A percentile compares a stretch with the other conserved stretches of the same genome.
Evolutionary conservation across 2,797 vertebrate genomes (phyloP).

Genomic region (Eospalax fontanierii): DNA sequence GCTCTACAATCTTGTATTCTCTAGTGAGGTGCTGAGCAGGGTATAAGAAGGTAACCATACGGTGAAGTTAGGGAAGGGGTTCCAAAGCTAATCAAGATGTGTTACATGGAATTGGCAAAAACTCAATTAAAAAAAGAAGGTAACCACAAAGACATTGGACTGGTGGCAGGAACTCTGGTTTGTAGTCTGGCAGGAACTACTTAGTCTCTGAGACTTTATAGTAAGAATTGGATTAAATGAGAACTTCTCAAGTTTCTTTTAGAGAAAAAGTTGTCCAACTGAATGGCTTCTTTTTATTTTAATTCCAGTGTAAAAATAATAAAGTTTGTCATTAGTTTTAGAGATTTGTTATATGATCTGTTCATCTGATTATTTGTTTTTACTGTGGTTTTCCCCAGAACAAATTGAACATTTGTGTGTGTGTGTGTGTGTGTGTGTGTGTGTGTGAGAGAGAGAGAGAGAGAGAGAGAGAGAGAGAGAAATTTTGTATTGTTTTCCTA

Average conservation of each 20-base stretch:
- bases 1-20: background rate
- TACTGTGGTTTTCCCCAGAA: background rate
- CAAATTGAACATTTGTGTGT: conserved; percentile 32
- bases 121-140: background rate
- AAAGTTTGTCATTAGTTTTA: background rate
- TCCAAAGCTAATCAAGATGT: too few species aligned
- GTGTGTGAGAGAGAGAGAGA: too few species aligned
- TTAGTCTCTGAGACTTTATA: background rate
- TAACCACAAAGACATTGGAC: background rate
- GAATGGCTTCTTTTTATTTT: conserved; percentile 5
- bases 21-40: too few species aligned
- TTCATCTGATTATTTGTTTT: background rate
- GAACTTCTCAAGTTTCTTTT: background rate
- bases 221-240: background rate
- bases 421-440: background rate
- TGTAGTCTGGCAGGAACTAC: background rate
- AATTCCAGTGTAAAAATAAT: background rate
- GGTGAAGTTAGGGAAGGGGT: too few species aligned
- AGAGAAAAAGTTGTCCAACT: background rate
- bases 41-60: background rate
- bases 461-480: too few species aligned
- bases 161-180: background rate
- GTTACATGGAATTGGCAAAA: too few species aligned
- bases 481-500: conserved; percentile 29
- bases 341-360: conserved; percentile 31